A percentile compares a stretch with the other conserved stretches of the same genome.
These are phyloP conservation scores for Carcina quercana DNA, from an alignment of 2,888 invertebrate genomes.

Conservation along the genomic window DNA sequence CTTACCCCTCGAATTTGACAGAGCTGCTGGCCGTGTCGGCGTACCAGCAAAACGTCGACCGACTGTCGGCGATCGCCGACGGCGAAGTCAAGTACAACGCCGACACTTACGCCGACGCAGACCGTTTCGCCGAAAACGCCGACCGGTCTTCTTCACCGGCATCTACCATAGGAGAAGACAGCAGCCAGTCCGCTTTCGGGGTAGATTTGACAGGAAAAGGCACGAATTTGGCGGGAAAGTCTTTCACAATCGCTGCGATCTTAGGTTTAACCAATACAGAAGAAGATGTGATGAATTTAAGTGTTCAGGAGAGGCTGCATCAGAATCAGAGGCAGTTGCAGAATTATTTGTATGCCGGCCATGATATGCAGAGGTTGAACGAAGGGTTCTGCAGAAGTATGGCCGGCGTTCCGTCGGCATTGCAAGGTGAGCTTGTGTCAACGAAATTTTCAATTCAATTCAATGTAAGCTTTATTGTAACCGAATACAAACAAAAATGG, in stretches of 20 bases:
- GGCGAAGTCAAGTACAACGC: slow-evolving; percentile 38
- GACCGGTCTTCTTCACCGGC: slow-evolving; percentile 50
- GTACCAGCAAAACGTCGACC: slow-evolving; percentile 50
- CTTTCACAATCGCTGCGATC: slow-evolving; percentile 92
- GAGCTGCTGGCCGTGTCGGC: slow-evolving; percentile 46
- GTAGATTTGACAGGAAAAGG: slow-evolving; percentile 62
- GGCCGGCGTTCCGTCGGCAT: slow-evolving; percentile 38
- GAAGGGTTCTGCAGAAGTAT: slow-evolving; percentile 54
- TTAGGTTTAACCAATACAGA: slow-evolving; percentile 80
- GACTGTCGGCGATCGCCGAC: slow-evolving; percentile 35
- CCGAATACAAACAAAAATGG: too few species aligned
- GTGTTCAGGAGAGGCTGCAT: slow-evolving; percentile 67
- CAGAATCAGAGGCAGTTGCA: slow-evolving; percentile 57
- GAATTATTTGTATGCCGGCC: slow-evolving; percentile 55
- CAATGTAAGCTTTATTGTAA: too few species aligned
- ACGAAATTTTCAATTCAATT: too few species aligned
- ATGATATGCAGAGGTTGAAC: slow-evolving; percentile 54
- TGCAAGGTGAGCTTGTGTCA: too few species aligned
- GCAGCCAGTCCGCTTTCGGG: slow-evolving; percentile 53
- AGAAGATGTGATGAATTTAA: slow-evolving; percentile 70
- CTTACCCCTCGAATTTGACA: slow-evolving; percentile 50
- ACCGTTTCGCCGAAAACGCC: slow-evolving; percentile 32
- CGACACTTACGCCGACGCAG: slow-evolving; percentile 31
- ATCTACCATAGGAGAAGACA: slow-evolving; percentile 55
- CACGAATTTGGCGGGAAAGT: slow-evolving; percentile 74